These are phyloP conservation scores for Dasypolia templi DNA, from an alignment of 2,888 invertebrate species.

Conservation along the genomic window DNA sequence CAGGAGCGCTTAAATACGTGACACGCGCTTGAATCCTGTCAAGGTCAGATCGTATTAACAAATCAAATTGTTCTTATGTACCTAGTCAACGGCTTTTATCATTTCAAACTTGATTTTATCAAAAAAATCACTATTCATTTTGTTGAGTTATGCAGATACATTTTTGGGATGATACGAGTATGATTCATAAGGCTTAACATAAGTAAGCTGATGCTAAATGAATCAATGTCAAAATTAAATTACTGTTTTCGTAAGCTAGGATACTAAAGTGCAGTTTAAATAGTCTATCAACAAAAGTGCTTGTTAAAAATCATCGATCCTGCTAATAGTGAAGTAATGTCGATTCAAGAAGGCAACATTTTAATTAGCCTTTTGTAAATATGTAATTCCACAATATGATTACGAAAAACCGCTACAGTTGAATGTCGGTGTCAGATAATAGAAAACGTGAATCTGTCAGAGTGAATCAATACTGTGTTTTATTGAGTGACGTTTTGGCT, in stretches of 20 bases:
- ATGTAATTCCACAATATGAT: constrained; percentile 18
- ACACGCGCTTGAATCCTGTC: constrained; percentile 60
- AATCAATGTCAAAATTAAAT: constrained; percentile 8
- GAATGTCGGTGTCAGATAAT: constrained; percentile 51
- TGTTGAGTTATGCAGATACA: constrained; percentile 1
- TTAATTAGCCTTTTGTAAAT: constrained; percentile 28
- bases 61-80: constrained; percentile 38
- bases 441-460: constrained; percentile 50
- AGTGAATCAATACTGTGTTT: constrained; percentile 58
- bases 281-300: background rate
- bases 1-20: constrained; percentile 55
- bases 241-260: background rate
- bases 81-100: constrained; percentile 44
- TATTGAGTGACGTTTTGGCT: constrained; percentile 64
- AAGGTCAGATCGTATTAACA: constrained; percentile 64
- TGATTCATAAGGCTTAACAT: background rate
- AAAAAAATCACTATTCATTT: background rate
- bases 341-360: background rate
- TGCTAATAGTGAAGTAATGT: background rate
- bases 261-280: background rate
- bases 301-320: background rate
- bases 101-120: constrained; percentile 27
- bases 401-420: constrained; percentile 38
- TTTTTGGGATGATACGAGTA: background rate
- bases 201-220: background rate